Evolutionary conservation across 2,113 vertebrate genomes (phyloP), one percentile per base, ranked within the genome.

Genomic region (Pseudorasbora parva): DNA sequence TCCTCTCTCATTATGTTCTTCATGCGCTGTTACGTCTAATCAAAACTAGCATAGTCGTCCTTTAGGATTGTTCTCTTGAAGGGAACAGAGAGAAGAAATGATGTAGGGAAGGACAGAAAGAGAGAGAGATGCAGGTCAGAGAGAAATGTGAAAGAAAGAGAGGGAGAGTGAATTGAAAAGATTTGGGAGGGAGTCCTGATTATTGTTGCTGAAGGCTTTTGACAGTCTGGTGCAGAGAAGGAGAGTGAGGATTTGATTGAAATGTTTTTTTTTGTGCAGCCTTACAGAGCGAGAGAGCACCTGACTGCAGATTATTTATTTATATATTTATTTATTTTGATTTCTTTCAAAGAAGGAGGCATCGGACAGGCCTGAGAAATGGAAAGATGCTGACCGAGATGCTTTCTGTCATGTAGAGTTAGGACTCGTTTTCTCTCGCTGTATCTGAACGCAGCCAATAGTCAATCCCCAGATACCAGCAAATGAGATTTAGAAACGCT

Each of bases 1-100:
- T 81, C 86, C 51, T 84, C 77, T 73, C 81, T 83, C 71, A 80
- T 90, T 69, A 74, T 80, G 76, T 80, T 83, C 84, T 84, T 83
- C 80, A 76, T 81, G 82, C 60, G 2, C 64, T 82, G 59, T 82
- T 86, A 86, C 49, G 27, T 84, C 66, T 82, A 85, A 90, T 89
- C 86, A 86, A 41, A 81, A 75, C 47, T 57, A 82, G 75, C 86
- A 87, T 12, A 69, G 74, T 82, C 75, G 74, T 85, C 83, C 74
- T 85, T 85, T 82, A 80, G 33, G 54, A 82, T 45, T 51, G 74
- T 69, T 54, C 27, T 66, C 23, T 45, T 82, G 43, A 66, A 64
- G 12, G 57, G 66, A 84, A 43, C 54, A 25, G 43, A 6, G 45
- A 49, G 19, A 49, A 79, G 17, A 14, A 49, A 43, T 25, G 41